These are phyloP conservation scores for Silurus meridionalis DNA, from an alignment of 2,113 vertebrate species.

Conservation along the genomic window DNA sequence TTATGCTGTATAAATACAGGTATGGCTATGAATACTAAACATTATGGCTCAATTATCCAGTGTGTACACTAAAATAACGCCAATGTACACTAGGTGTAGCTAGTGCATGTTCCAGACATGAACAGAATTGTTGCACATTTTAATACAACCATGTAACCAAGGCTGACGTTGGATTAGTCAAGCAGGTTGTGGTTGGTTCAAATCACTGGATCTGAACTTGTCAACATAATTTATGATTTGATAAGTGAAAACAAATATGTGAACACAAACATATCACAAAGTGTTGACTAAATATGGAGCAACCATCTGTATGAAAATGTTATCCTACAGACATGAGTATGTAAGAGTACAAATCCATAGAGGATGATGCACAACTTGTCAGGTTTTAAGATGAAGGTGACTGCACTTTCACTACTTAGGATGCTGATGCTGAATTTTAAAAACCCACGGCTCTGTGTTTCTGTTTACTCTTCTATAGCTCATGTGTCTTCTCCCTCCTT, in stretches of 20 bases:
- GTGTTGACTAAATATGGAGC: neutral
- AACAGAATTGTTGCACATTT: neutral
- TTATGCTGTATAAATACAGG: neutral
- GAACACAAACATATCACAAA: neutral
- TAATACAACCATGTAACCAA: neutral
- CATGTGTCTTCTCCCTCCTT: slow-evolving; percentile 7
- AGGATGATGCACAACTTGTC: slow-evolving; percentile 13
- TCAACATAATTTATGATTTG: neutral
- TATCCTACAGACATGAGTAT: neutral
- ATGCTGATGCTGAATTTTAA: slow-evolving; percentile 39
- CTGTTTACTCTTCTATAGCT: slow-evolving; percentile 20
- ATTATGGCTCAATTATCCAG: too few relatives aligned
- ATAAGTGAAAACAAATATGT: neutral
- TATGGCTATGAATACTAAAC: neutral
- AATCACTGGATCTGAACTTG: neutral
- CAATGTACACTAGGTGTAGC: neutral
- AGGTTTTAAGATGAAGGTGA: neutral
- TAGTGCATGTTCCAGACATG: neutral
- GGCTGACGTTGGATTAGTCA: neutral
- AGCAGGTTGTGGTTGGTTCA: neutral
- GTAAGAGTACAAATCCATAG: slow-evolving; percentile 7
- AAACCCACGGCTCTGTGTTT: neutral
- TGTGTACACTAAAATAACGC: neutral
- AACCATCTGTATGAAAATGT: neutral
- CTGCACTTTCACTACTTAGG: slow-evolving; percentile 20